Percentiles rank a stretch among this genome's conserved stretches.
Evolutionary conservation across 2,113 vertebrate species (phyloP).

Genomic region (Cranoglanis bouderius): DNA sequence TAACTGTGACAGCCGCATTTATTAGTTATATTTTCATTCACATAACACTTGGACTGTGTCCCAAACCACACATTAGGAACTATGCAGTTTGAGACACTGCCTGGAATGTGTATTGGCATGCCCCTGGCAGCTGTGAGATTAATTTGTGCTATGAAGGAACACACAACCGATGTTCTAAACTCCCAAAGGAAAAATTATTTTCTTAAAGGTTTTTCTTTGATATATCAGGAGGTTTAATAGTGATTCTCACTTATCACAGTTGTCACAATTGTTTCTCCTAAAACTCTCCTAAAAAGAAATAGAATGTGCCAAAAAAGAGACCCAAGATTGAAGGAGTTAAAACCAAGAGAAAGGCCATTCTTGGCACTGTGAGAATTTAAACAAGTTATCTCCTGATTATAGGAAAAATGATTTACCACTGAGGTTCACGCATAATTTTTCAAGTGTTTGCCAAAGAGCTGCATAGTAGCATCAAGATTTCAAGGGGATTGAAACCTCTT

Average conservation of each 20-base stretch:
- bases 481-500: background rate
- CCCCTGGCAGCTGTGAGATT: background rate
- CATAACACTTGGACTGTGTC: background rate
- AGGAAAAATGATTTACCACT: background rate
- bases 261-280: background rate
- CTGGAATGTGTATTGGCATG: background rate
- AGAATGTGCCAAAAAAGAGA: background rate
- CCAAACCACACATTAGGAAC: background rate
- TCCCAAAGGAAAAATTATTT: background rate
- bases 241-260: background rate
- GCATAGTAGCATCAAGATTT: background rate
- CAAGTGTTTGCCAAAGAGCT: background rate
- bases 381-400: background rate
- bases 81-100: background rate
- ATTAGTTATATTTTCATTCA: background rate
- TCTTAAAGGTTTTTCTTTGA: background rate
- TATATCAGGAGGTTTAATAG: background rate
- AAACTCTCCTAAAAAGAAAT: background rate
- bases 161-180: background rate
- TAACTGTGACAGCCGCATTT: background rate
- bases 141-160: background rate
- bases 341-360: background rate
- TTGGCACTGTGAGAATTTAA: background rate
- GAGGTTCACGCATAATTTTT: too few relatives aligned
- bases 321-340: background rate